These are phyloP conservation scores for Xiphydria camelus DNA, from an alignment of 2,888 invertebrate genomes.

Conservation along the genomic window DNA sequence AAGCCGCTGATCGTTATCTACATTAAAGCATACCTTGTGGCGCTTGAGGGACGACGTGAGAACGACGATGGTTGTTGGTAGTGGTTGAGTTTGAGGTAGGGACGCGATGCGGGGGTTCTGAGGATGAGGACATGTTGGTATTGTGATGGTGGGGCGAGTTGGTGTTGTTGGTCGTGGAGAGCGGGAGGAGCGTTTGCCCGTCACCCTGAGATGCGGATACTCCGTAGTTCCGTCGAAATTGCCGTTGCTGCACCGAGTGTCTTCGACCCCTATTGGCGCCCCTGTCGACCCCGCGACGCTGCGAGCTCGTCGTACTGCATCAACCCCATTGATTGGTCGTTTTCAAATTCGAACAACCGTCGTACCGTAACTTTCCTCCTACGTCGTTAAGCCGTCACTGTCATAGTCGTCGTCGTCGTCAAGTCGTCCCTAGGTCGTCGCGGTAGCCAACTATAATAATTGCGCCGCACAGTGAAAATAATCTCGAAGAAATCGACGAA, in stretches of 20 bases:
- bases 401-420: too few relatives aligned
- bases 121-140: constrained; percentile 51
- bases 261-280: constrained; percentile 40
- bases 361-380: too few relatives aligned
- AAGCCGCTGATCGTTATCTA: too few relatives aligned
- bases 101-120: constrained; percentile 39
- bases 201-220: constrained; percentile 50
- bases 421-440: too few relatives aligned
- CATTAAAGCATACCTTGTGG: constrained; percentile 47
- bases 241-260: constrained; percentile 47
- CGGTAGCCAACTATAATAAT: too few relatives aligned
- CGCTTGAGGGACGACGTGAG: constrained; percentile 42
- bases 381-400: too few relatives aligned
- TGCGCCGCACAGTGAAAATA: too few relatives aligned
- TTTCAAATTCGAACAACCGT: too few relatives aligned
- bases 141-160: constrained; percentile 32
- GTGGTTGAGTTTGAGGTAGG: constrained; percentile 40
- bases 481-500: too few relatives aligned
- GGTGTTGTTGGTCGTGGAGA: constrained; percentile 23
- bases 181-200: constrained; percentile 51
- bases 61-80: constrained; percentile 44
- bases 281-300: constrained; percentile 38
- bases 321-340: constrained; percentile 18
- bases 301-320: constrained; percentile 48
- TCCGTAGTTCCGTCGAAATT: constrained; percentile 51